These are phyloP conservation scores for Arctia plantaginis DNA, from an alignment of 2,888 invertebrate species.

Conservation along the genomic window DNA sequence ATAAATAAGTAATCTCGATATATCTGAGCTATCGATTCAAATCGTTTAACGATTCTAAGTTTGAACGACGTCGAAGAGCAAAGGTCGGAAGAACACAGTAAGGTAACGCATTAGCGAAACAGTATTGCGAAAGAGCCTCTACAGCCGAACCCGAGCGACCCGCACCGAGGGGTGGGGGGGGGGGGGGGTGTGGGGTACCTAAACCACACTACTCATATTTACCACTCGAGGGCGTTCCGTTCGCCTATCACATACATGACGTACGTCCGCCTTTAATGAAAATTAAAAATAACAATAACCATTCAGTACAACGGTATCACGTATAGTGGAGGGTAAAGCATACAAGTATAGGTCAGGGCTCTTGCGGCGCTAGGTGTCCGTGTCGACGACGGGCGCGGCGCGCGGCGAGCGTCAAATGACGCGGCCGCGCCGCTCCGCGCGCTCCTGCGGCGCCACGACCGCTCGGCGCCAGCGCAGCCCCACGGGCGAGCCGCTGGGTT, in stretches of 20 bases:
- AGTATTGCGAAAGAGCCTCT: conserved; percentile 1
- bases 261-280: conserved; percentile 72
- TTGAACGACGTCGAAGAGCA: background rate
- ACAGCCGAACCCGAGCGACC: background rate
- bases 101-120: conserved; percentile 1
- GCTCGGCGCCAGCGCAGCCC: conserved; percentile 76
- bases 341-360: conserved; percentile 42
- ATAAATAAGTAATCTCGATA: conserved; percentile 22
- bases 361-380: background rate
- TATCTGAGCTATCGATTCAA: background rate
- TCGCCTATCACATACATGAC: conserved; percentile 64
- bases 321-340: conserved; percentile 29
- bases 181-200: background rate
- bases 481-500: conserved; percentile 62
- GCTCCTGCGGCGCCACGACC: conserved; percentile 70
- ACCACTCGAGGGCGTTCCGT: conserved; percentile 66
- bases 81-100: conserved; percentile 4
- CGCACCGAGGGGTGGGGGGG: background rate
- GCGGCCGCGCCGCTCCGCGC: conserved; percentile 29
- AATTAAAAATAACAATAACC: conserved; percentile 28
- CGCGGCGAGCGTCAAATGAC: conserved; percentile 6
- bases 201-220: conserved; percentile 50
- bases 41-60: background rate
- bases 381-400: conserved; percentile 46
- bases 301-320: conserved; percentile 36